These are phyloP conservation scores for Rosalia funebris DNA, from an alignment of 2,888 invertebrate species.

Conservation along the genomic window DNA sequence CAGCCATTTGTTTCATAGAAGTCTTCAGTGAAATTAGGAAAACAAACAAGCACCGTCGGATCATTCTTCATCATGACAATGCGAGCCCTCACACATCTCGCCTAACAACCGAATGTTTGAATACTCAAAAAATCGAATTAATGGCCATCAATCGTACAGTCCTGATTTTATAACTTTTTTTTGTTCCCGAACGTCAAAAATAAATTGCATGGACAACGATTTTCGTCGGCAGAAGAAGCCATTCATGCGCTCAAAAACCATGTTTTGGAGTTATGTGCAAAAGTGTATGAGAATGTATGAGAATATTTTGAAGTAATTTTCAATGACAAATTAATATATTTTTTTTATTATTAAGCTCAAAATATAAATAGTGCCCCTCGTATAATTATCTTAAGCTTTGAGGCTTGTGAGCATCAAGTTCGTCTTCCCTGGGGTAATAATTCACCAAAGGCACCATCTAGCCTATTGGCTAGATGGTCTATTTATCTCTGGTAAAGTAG, in stretches of 20 bases:
- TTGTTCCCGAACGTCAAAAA: conserved; percentile 43
- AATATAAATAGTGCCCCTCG: too few species aligned
- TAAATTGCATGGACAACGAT: conserved; percentile 43
- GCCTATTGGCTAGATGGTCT: too few species aligned
- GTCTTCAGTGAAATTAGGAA: conserved; percentile 6
- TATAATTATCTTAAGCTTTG: too few species aligned
- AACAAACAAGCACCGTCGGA: not conserved
- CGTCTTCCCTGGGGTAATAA: too few species aligned
- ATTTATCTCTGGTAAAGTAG: too few species aligned
- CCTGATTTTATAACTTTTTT: conserved; percentile 46
- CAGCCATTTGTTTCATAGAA: conserved; percentile 43
- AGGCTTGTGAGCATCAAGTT: too few species aligned
- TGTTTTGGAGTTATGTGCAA: conserved; percentile 44
- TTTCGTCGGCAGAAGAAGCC: conserved; percentile 44
- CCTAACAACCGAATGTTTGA: not conserved
- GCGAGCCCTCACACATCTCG: too few species aligned
- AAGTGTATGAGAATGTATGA: too few species aligned
- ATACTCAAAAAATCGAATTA: conserved; percentile 30
- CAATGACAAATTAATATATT: too few species aligned
- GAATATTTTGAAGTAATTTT: too few species aligned
- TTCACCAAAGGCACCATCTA: too few species aligned
- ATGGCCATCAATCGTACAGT: conserved; percentile 31
- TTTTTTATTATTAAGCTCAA: too few species aligned
- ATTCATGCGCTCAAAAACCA: conserved; percentile 44
- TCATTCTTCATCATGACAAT: conserved; percentile 5